A percentile compares a stretch with the other conserved stretches of the same genome.
These are phyloP conservation scores for Dallia pectoralis DNA, from an alignment of 2,797 vertebrate species.

Conservation along the genomic window DNA sequence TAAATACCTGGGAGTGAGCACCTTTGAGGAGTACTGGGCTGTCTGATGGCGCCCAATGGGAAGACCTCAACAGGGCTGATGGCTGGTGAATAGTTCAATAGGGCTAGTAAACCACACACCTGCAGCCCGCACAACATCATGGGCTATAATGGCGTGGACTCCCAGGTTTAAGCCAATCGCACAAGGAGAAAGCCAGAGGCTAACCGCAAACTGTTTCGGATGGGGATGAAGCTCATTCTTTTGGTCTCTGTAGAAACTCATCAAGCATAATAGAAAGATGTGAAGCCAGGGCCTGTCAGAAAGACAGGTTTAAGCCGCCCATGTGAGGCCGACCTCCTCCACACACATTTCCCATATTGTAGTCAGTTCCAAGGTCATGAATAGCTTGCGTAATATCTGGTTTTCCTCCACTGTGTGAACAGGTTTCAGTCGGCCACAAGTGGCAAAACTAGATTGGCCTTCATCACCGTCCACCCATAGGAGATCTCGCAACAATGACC, in stretches of 20 bases:
- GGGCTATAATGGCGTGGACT: neutral
- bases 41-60: slow-evolving; percentile 50
- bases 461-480: slow-evolving; percentile 21
- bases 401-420: neutral
- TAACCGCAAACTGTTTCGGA: neutral
- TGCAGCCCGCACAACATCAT: neutral
- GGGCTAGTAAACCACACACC: slow-evolving; percentile 5
- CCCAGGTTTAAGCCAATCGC: neutral
- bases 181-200: neutral
- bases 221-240: neutral
- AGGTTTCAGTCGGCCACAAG: slow-evolving; percentile 20
- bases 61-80: slow-evolving; percentile 39
- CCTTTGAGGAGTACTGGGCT: slow-evolving; percentile 52
- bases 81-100: slow-evolving; percentile 38
- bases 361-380: neutral
- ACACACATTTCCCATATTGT: neutral
- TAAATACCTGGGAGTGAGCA: slow-evolving; percentile 58
- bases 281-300: neutral
- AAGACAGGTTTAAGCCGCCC: neutral
- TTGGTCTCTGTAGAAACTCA: neutral
- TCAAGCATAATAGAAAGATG: neutral
- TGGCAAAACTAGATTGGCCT: slow-evolving; percentile 13
- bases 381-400: neutral
- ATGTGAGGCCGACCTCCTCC: neutral
- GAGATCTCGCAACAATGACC: slow-evolving; percentile 31